Conservation (phyloP, 2,888 invertebrate species). For the Aspidiotus rigidus region DNA sequence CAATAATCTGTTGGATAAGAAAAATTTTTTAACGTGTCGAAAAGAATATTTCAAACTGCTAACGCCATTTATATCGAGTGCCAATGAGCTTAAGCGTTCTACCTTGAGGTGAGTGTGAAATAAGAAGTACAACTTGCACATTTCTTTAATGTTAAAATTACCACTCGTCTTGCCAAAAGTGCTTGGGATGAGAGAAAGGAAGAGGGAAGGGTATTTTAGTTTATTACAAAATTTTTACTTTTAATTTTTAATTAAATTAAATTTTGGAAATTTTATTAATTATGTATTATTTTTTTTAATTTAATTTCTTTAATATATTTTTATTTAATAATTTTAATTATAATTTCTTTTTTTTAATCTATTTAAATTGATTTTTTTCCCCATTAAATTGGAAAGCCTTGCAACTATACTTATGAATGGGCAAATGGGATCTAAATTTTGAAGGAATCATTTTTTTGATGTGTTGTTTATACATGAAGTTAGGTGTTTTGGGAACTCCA, state of each 20-base stretch:
- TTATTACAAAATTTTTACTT: too few relatives aligned
- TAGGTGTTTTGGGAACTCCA: too few relatives aligned
- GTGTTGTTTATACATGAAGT: too few relatives aligned
- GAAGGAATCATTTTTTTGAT: not conserved
- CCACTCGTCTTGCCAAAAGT: not conserved
- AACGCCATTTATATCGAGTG: not conserved
- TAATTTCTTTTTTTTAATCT: too few relatives aligned
- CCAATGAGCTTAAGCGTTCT: not conserved
- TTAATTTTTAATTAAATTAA: too few relatives aligned
- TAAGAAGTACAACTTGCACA: too few relatives aligned
- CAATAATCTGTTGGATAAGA: not conserved
- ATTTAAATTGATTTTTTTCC: not conserved
- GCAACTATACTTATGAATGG: not conserved
- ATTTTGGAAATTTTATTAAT: too few relatives aligned
- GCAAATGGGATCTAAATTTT: not conserved
- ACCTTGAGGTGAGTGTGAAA: not conserved
- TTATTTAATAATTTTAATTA: too few relatives aligned
- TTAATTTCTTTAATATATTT: too few relatives aligned
- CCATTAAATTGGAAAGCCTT: not conserved
- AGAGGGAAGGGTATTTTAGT: not conserved
- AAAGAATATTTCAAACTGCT: constrained; percentile 2
- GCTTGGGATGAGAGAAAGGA: not conserved
- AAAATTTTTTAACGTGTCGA: not conserved
- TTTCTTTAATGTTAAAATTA: too few relatives aligned
- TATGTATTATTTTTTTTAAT: too few relatives aligned